Evolutionary conservation across 2,113 vertebrate species (phyloP).

Genomic region (Cebus imitator): DNA sequence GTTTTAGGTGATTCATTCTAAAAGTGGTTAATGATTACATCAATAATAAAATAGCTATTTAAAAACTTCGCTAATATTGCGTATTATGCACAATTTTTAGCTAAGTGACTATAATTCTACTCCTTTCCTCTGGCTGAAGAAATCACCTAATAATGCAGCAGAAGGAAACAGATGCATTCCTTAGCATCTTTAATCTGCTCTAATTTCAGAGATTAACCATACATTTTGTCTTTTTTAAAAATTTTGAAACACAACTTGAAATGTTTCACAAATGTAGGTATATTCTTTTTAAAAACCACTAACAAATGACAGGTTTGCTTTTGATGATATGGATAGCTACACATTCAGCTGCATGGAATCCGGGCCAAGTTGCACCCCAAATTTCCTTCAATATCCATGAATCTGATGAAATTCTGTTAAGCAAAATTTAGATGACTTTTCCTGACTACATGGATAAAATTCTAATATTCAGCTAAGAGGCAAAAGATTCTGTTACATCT

Average conservation of each 20-base stretch:
- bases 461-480: neutral
- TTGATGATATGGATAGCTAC: neutral
- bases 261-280: neutral
- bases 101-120: neutral
- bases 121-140: neutral
- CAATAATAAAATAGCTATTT: neutral
- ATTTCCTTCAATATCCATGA: neutral
- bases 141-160: neutral
- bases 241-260: constrained; percentile 16
- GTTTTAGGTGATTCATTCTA: neutral
- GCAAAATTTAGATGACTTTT: neutral
- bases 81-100: neutral
- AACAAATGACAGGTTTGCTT: neutral
- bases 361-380: neutral
- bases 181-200: neutral
- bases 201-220: neutral
- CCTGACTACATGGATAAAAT: neutral
- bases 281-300: neutral
- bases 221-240: neutral
- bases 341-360: neutral
- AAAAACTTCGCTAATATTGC: neutral
- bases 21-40: neutral
- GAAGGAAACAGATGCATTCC: neutral
- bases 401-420: neutral
- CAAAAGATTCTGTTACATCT: neutral